Base-by-base conservation (phyloP, 2,113 vertebrate genomes). In the Dasypus novemcinctus region DNA sequence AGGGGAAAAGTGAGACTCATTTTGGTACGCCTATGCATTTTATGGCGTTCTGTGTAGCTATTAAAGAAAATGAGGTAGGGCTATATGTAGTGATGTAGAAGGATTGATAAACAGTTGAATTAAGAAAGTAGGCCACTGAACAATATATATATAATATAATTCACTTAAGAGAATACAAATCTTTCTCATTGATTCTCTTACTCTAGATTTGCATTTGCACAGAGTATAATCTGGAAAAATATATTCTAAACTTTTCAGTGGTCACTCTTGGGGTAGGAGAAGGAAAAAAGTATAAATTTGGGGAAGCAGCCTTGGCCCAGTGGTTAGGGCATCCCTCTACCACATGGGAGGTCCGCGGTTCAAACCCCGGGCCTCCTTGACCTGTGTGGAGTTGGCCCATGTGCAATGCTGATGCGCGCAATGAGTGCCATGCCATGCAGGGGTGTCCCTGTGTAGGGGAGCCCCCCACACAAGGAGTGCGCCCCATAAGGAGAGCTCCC, bases 1-100 rank as follows among this genome's bases (percentile, higher is more conserved):
- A 95, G 90, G 23, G 49, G 41, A 41, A 88, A 95, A 89, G 79
- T 68, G 91, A 91, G 82, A 79, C 46, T 72, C 8, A 93, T 86
- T 97, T 68, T 91, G 54, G 54, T 78, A 8, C 8, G 12, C 17
- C 46, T 52, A 71, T 57, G 54, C 54, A 57, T 57, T 57, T 57
- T 57, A 21, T 57, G 54, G 54, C 54, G 21, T 84, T 31, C 63
- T 89, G 72, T 83, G 74, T 46, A n/a, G 7, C 43, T 46, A 33
- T 29, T 43, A 46, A 78, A 64, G 72, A 75, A 79, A 43, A 68
- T 7, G 59, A 93, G 23, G 43, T 23, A 79, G 14, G 59, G 31
- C 21, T 75, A 36, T 83, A 52, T 25, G 4, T 43, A 89, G 29
- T 33, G 78, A 46, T 12, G 7, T 78, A n/a, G 61, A 87, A 71